A percentile compares a stretch with the other conserved stretches of the same genome.
phyloP scores from a whole-genome alignment of 2,113 vertebrate genomes.

The Origma solitaria region DNA sequence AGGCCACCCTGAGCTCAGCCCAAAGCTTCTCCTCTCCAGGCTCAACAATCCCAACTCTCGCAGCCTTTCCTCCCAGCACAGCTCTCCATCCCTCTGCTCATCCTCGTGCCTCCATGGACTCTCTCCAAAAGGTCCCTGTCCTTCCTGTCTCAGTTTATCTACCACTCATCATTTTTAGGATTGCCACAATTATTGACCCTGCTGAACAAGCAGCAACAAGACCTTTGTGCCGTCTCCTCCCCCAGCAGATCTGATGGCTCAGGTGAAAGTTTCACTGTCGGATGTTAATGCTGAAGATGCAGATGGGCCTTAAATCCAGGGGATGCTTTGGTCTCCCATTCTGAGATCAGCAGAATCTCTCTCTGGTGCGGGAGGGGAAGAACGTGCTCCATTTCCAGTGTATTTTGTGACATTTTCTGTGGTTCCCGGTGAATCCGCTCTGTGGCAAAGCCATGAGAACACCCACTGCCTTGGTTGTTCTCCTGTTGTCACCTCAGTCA shows the following conservation, averaged over 20 bases:
- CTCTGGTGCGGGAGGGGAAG: not conserved
- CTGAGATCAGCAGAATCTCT: not conserved
- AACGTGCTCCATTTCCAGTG: accelerated
- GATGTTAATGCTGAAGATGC: not conserved
- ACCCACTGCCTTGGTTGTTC: not conserved
- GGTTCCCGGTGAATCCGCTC: not conserved
- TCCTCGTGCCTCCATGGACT: not conserved
- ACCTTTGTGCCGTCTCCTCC: not conserved
- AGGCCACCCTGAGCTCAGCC: not conserved
- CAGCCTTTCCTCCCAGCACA: not conserved
- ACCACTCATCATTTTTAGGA: not conserved
- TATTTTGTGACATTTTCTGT: not conserved
- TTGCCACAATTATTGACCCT: not conserved
- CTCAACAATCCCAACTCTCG: not conserved
- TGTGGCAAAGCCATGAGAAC: not conserved
- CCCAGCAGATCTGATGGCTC: not conserved
- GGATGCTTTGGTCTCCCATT: not conserved
- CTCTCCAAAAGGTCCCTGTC: accelerated
- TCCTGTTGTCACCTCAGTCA: not conserved
- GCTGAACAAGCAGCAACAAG: not conserved
- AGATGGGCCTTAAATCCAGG: not conserved
- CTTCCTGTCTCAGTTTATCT: not conserved
- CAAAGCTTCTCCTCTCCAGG: not conserved
- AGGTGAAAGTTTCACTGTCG: not conserved
- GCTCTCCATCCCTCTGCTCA: not conserved